A percentile compares a stretch with the other conserved stretches of the same genome.
phyloP scores from a whole-genome alignment of 2,888 invertebrate genomes.

The Epinotia bilunana region DNA sequence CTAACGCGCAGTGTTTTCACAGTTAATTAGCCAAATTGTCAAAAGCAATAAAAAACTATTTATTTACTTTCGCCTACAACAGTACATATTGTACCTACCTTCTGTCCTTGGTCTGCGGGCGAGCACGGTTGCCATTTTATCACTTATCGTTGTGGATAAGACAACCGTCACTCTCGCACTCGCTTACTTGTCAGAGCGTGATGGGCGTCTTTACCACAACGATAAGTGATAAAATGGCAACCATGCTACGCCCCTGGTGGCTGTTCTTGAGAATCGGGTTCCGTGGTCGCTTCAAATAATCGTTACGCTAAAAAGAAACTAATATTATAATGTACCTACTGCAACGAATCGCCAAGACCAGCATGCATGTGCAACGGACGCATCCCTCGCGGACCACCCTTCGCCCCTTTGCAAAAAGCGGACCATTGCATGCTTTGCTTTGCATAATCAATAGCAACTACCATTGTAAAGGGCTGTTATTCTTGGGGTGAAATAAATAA shows the following conservation, averaged over 20 bases:
- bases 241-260: no score
- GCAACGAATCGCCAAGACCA: slow-evolving; percentile 38
- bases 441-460: slow-evolving; percentile 79
- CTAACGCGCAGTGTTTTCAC: no score
- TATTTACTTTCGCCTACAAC: neutral
- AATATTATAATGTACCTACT: slow-evolving; percentile 11
- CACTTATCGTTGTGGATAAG: no score
- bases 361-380: slow-evolving; percentile 43
- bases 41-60: neutral
- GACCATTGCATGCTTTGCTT: slow-evolving; percentile 76
- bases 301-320: slow-evolving; percentile 2
- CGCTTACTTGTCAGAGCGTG: no score
- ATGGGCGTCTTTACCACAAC: no score
- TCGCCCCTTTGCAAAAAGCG: slow-evolving; percentile 72
- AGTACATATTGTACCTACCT: neutral
- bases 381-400: slow-evolving; percentile 64
- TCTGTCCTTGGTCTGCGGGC: neutral
- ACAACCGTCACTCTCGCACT: no score
- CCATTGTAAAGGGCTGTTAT: slow-evolving; percentile 60
- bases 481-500: slow-evolving; percentile 54
- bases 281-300: neutral
- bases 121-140: no score
- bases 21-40: no score
- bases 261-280: neutral
- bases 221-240: no score